phyloP scores from a whole-genome alignment of 1,140 invertebrate genomes.

The Leptinotarsa texana region DNA sequence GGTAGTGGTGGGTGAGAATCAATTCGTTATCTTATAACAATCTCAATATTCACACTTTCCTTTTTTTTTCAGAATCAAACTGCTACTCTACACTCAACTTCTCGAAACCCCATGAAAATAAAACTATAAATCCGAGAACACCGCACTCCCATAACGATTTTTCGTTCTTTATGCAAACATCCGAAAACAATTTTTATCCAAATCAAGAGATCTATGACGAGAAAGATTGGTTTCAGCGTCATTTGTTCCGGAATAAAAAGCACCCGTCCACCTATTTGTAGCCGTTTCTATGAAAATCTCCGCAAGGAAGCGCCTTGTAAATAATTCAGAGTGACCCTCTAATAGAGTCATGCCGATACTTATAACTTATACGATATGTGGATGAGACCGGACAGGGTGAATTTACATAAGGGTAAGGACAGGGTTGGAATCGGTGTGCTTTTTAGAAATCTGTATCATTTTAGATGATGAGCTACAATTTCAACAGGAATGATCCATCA shows the following conservation, averaged over 20 bases:
- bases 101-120: too few species aligned
- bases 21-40: too few species aligned
- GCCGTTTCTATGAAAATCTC: slow-evolving; percentile 47
- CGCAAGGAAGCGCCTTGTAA: slow-evolving; percentile 51
- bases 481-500: too few species aligned
- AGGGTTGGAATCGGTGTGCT: slow-evolving; percentile 8
- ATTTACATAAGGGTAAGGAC: slow-evolving; percentile 46
- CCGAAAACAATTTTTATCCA: slow-evolving; percentile 26
- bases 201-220: slow-evolving; percentile 26
- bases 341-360: slow-evolving; percentile 48
- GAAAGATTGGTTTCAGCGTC: slow-evolving; percentile 38
- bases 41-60: too few species aligned
- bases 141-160: neutral
- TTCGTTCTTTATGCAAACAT: slow-evolving; percentile 8
- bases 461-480: too few species aligned
- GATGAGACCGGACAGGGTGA: slow-evolving; percentile 33
- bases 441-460: neutral
- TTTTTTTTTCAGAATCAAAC: too few species aligned
- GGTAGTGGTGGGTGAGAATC: too few species aligned
- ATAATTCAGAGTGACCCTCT: slow-evolving; percentile 53
- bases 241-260: slow-evolving; percentile 40
- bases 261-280: slow-evolving; percentile 43
- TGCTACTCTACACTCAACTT: too few species aligned
- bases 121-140: neutral
- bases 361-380: slow-evolving; percentile 46